Percentiles rank a stretch among this genome's conserved stretches.
Evolutionary conservation across 1,140 invertebrate species (phyloP).

Genomic region (Paraescarpia echinospica): DNA sequence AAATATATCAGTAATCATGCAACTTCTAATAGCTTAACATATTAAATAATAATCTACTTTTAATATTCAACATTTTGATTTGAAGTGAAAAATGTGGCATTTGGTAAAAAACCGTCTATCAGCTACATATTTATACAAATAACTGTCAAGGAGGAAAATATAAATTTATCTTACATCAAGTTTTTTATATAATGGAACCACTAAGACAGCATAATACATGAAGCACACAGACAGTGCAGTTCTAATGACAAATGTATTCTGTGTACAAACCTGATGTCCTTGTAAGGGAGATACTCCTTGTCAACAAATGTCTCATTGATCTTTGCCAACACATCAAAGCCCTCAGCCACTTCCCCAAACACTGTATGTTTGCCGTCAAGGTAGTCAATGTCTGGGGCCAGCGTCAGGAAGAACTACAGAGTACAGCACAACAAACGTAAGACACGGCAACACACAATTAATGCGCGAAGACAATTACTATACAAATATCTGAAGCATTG

Average conservation of each 20-base stretch:
- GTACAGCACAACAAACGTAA: neutral
- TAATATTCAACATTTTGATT: neutral
- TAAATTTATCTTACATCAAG: no score
- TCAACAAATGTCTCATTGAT: constrained; percentile 96
- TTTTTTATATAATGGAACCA: no score
- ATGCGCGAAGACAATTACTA: no score
- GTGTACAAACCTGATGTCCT: constrained; percentile 75
- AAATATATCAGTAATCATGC: no score
- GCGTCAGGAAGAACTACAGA: constrained; percentile 91
- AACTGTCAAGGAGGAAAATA: neutral
- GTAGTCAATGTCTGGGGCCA: constrained; percentile 85
- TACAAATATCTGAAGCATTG: no score
- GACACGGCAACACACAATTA: no score
- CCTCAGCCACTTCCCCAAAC: constrained; percentile 90
- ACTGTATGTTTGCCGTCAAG: constrained; percentile 91
- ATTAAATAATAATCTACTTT: neutral
- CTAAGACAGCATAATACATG: no score
- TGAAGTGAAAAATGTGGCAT: neutral
- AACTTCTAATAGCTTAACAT: constrained; percentile 28
- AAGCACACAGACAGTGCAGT: no score
- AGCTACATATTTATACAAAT: neutral
- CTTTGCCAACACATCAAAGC: constrained; percentile 82
- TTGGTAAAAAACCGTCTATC: neutral
- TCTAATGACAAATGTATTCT: neutral
- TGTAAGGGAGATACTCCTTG: constrained; percentile 84